These are phyloP conservation scores for Copidosoma aretas DNA, from an alignment of 2,888 invertebrate genomes.

Conservation along the genomic window DNA sequence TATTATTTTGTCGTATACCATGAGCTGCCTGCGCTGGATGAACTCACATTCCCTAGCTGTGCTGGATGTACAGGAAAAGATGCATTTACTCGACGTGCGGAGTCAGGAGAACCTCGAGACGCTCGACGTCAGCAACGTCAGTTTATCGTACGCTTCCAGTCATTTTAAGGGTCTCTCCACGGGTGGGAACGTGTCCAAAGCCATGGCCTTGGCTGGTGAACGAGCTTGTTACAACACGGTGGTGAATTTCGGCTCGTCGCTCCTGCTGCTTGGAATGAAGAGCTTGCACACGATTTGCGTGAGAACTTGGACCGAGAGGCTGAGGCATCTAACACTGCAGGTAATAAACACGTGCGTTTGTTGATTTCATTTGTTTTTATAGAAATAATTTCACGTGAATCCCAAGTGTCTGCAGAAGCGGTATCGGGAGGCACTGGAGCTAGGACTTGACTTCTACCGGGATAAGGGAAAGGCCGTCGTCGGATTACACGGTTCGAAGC, in stretches of 20 bases:
- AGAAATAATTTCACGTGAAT: conserved; percentile 17
- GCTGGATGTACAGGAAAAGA: conserved; percentile 83
- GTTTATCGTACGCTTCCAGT: conserved; percentile 85
- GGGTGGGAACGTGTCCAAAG: conserved; percentile 87
- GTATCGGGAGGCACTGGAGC: conserved; percentile 67
- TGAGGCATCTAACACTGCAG: conserved; percentile 69
- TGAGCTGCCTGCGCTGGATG: conserved; percentile 80
- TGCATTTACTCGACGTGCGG: conserved; percentile 89
- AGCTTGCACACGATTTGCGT: conserved; percentile 65
- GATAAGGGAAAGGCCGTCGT: conserved; percentile 70
- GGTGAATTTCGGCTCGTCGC: conserved; percentile 72
- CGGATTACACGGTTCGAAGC: conserved; percentile 65
- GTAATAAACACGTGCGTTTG: conserved; percentile 46
- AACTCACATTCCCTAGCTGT: conserved; percentile 83
- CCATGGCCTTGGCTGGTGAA: conserved; percentile 78
- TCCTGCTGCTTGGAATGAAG: conserved; percentile 74
- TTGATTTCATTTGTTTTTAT: neutral
- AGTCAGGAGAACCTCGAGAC: conserved; percentile 85
- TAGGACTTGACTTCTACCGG: conserved; percentile 69
- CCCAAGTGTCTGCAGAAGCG: conserved; percentile 57
- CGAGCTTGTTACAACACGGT: conserved; percentile 79
- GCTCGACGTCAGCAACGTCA: conserved; percentile 80
- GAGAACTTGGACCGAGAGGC: conserved; percentile 73
- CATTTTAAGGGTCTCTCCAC: conserved; percentile 92
- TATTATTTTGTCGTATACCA: conserved; percentile 74